phyloP scores from a whole-genome alignment of 2,113 vertebrate genomes.

The Brachionichthys hirsutus region DNA sequence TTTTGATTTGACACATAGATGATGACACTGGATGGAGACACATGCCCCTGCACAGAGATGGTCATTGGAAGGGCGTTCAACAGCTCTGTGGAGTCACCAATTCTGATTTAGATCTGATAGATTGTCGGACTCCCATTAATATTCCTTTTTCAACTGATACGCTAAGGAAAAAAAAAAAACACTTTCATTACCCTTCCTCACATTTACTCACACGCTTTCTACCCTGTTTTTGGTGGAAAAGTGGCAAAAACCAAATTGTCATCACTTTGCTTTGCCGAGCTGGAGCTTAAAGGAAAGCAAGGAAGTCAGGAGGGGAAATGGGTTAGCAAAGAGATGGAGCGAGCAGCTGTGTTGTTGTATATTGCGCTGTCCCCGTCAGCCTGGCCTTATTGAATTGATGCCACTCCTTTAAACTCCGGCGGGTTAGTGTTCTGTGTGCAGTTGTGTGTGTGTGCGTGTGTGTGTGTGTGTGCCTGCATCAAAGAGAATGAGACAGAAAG shows the following conservation, averaged over 20 bases:
- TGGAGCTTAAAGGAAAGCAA: conserved; percentile 52
- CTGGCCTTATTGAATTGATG: conserved; percentile 63
- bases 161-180: background rate
- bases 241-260: conserved; percentile 62
- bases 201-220: conserved; percentile 37
- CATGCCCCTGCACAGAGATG: conserved; percentile 53
- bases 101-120: conserved; percentile 5
- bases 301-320: conserved; percentile 61
- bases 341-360: conserved; percentile 60
- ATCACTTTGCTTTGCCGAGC: conserved; percentile 62
- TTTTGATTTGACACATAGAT: conserved; percentile 57
- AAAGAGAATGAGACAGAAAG: background rate
- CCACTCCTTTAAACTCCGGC: conserved; percentile 58
- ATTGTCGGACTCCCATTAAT: conserved; percentile 15
- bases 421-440: conserved; percentile 31
- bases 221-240: conserved; percentile 22
- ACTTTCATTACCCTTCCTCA: background rate
- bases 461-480: conserved; percentile 32
- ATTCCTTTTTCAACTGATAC: background rate
- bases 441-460: conserved; percentile 39
- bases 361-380: conserved; percentile 58
- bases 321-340: conserved; percentile 51
- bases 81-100: background rate
- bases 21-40: conserved; percentile 47
- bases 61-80: background rate